These are phyloP conservation scores for Drosophila ezoana DNA, from an alignment of 2,888 invertebrate genomes.

Conservation along the genomic window DNA sequence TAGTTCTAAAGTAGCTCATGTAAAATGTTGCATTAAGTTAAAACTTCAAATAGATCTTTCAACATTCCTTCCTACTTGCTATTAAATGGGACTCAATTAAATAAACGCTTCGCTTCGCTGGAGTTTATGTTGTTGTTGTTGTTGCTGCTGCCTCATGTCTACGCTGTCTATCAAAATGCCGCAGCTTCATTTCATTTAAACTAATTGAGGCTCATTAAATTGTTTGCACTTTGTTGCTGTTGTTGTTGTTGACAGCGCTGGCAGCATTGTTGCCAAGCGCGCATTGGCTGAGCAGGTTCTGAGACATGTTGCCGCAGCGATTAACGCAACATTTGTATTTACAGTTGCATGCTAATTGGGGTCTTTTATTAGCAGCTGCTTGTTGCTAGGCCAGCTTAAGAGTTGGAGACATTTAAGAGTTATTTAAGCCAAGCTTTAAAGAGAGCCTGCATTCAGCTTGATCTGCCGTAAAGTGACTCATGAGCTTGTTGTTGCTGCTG, in stretches of 20 bases:
- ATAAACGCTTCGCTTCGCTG: constrained; percentile 49
- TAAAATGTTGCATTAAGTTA: background rate
- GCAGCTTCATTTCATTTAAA: constrained; percentile 60
- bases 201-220: constrained; percentile 70
- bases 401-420: constrained; percentile 20
- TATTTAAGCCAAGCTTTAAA: constrained; percentile 28
- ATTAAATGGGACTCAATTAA: constrained; percentile 60
- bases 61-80: constrained; percentile 8
- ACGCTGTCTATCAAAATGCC: constrained; percentile 46
- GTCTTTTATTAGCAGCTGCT: constrained; percentile 23
- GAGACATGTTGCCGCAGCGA: constrained; percentile 25
- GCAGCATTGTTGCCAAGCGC: constrained; percentile 50
- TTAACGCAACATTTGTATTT: constrained; percentile 33
- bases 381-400: constrained; percentile 27
- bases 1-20: background rate
- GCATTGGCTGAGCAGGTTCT: constrained; percentile 13
- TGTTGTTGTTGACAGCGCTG: background rate
- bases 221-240: constrained; percentile 22
- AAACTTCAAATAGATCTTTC: constrained; percentile 11
- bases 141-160: constrained; percentile 13
- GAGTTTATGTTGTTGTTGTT: constrained; percentile 20
- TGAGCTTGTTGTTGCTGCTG: too few relatives aligned
- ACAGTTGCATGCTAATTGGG: constrained; percentile 35
- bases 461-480: constrained; percentile 7
- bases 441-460: constrained; percentile 4